Evolutionary conservation across 1,140 invertebrate genomes (phyloP), one percentile per base, ranked within the genome.

Genomic region (Bombyx mori): DNA sequence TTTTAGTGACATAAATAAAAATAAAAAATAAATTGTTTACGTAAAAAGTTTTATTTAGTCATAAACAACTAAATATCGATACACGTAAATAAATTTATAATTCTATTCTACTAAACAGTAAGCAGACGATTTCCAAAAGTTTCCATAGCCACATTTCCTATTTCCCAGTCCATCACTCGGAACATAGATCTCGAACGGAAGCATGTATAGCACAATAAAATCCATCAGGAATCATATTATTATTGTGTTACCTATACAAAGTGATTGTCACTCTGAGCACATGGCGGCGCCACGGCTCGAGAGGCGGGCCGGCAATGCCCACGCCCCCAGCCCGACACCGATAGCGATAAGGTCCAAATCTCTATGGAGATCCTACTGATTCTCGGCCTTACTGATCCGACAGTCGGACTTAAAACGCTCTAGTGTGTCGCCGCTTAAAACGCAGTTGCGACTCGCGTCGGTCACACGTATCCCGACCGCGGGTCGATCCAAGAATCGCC

Each of bases 171-270:
- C 66, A 57, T 52, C 43, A 64, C 54, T 61, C 66, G 62, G 68
- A 68, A 77, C 79, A 79, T 75, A 76, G 70, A 67, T 73, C 72
- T 65, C 79, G 77, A 75, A 77, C 71, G 81, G 77, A 78, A 79
- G 81, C 81, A 84, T 79, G 71, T 74, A 70, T 74, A 73, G 75
- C 73, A 77, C 80, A 83, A 83, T 81, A 79, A 86, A 83, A 85
- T 86, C 83, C 83, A 86, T 86, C 83, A 82, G 69, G 80, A 78
- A 86, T 80, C 79, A 82, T 86, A 84, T 85, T 83, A 35, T 35
- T 35, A 86, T 86, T 86, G 77, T 79, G 83, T 86, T 86, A 84
- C 82, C 83, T 86, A 86, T 83, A 86, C 83, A 83, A 85, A 85
- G 79, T 83, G 83, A 86, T 86, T 86, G 83, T 86, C 83, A 81